Base-by-base conservation (phyloP, 1,140 invertebrate genomes). In the Eumeta japonica region DNA sequence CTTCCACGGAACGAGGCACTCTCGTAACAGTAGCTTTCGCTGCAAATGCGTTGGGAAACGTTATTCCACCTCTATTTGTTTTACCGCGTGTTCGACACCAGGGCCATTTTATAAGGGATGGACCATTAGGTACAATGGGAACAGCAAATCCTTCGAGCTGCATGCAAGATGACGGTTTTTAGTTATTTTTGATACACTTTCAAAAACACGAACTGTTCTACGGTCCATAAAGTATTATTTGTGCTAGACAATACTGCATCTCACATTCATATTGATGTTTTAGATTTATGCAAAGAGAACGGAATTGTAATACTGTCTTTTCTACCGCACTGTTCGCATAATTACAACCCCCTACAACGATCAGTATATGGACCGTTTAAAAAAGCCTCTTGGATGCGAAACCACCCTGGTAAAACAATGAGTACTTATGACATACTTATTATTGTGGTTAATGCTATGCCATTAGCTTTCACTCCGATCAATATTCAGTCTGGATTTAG, bases 401-500 rank as follows among this genome's bases (percentile, higher is more conserved):
- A 64, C n/a, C n/a, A n/a, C n/a, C n/a, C n/a, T n/a, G n/a, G n/a
- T n/a, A n/a, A n/a, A n/a, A n/a, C n/a, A n/a, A n/a, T n/a, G n/a
- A n/a, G n/a, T n/a, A n/a, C n/a, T n/a, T n/a, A n/a, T n/a, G n/a
- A n/a, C n/a, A n/a, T 79, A 33, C 61, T 71, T 27, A 45, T 37
- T 5, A 62, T 77, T 35, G 44, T 73, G 18, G 37, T 46, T 16
- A 42, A 51, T 47, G 62, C 67, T 41, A 62, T 66, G 33, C 54
- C 62, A 16, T 27, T 58, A 17, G 66, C 68, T 43, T 16, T 62
- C 9, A 72, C 62, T 16, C 50, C 50, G 29, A 20, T 33, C 10
- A 79, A 79, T 44, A 75, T 78, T 48, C 49, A 56, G 39, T 36
- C 57, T 42, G 76, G 75, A 10, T 77, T 77, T 58, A 18, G 34